Evolutionary conservation across 2,888 invertebrate species (phyloP), one percentile per base, ranked within the genome.

Genomic region (Drosophila percnosoma): DNA sequence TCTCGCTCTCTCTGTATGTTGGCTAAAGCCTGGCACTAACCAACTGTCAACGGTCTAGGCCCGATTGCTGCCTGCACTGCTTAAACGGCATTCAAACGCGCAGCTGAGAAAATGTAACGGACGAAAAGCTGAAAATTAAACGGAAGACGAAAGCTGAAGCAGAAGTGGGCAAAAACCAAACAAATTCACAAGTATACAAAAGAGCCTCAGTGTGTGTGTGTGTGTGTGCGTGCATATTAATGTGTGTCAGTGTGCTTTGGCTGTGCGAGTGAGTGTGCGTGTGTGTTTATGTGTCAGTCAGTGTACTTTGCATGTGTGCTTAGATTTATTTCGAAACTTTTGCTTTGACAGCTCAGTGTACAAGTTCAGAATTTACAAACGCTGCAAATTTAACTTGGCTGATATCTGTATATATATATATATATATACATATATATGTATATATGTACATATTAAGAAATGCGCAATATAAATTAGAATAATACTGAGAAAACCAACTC

Each of bases 31-130:
- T 71, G 67, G 69, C 74, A 70, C 68, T 82, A 69, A 71, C 70
- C 79, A 81, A 79, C 79, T 87, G 80, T 77, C 80, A 75, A 76
- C 80, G 78, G 78, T 55, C 63, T 72, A 73, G 74, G 73, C 71
- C 60, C 78, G 38, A 49, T 62, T 61, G 69, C 63, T 55, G 65
- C 27, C 55, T 55, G 72, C 67, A 71, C 65, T 79, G 79, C 68
- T 83, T 87, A 89, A 87, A 90, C 83, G 87, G 75, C 80, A 77
- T 80, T 82, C 80, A 83, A 85, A 75, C 90, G 90, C 79, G 83
- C 83, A 86, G 76, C 90, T 83, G 85, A 80, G 83, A 83, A 82
- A 80, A 73, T 81, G 80, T 85, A 76, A 81, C 82, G 88, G 75
- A 77, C 71, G 75, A 70, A 73, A 80, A 74, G 73, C 70, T 70